These are phyloP conservation scores for Phylloscopus whistleri DNA, from an alignment of 2,113 vertebrate species.

Conservation along the genomic window DNA sequence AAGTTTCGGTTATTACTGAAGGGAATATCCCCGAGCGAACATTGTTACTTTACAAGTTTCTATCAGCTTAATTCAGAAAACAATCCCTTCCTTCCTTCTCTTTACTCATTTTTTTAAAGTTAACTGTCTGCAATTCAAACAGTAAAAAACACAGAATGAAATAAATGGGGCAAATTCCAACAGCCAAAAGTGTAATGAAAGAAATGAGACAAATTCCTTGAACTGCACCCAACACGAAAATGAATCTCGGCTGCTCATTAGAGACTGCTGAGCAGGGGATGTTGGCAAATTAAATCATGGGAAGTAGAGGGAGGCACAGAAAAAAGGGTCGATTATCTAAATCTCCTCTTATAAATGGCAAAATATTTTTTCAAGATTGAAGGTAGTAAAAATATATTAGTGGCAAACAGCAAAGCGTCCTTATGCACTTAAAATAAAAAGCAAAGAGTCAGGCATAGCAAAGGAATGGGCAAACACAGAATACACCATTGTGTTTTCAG, in stretches of 20 bases:
- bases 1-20: background rate
- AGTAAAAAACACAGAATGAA: background rate
- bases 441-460: background rate
- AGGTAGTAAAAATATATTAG: background rate
- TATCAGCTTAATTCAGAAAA: background rate
- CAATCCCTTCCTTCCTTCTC: background rate
- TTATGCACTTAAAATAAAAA: background rate
- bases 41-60: background rate
- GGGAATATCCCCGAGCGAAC: background rate
- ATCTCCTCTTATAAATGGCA: background rate
- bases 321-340: background rate
- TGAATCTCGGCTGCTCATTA: conserved; percentile 35
- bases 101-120: background rate
- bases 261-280: background rate
- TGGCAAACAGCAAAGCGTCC: background rate
- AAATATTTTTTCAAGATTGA: background rate
- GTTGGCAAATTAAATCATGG: background rate
- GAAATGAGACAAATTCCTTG: conserved; percentile 58
- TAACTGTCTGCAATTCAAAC: background rate
- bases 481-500: background rate
- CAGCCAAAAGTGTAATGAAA: conserved; percentile 28
- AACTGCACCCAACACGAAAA: conserved; percentile 22
- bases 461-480: background rate
- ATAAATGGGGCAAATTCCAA: conserved; percentile 12
- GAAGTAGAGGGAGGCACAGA: background rate